Evolutionary conservation across 1,140 invertebrate species (phyloP), one percentile per base, ranked within the genome.

Genomic region (Archegozetes longisetosus): DNA sequence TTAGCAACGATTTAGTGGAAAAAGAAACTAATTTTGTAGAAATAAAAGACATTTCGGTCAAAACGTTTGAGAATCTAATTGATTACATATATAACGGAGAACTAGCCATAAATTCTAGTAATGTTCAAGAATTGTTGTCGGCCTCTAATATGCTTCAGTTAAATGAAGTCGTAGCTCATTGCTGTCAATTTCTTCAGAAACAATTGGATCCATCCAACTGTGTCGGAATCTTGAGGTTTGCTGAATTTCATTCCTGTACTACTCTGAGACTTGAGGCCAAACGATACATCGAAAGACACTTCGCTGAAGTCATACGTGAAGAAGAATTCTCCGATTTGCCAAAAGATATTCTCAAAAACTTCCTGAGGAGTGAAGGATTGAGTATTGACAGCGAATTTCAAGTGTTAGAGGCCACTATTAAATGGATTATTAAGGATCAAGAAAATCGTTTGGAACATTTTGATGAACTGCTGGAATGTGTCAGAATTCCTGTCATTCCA

Each of bases 111-210:
- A 73, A 67, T 47, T 80, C 85, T 71, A 79, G 82, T 22, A 90
- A 87, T 76, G 88, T 92, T 51, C 87, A 92, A 74, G 88, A 93
- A 65, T 71, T 94, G 55, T 78, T 93, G 62, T 80, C 86, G 55
- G 88, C 88, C 46, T 88, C 89, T 49, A 91, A 93, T 70, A 94
- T 94, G 88, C 74, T 96, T 53, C 84, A 93, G 72, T 71, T 92
- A 23, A 79, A 81, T 62, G 86, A 90, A 73, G 81, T 93, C 32
- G 85, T 94, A 26, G 77, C 81, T 62, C 84, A 85, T 13, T 95
- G 91, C 72, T 85, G 86, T 64, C 82, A 85, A 64, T 94, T 86
- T 74, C 76, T 95, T 84, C 68, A 60, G 66, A 82, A 85, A 65
- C 87, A 95, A 75, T 74, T 95, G 47, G 85, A 92, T 75, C 80